phyloP scores from a whole-genome alignment of 1,140 invertebrate species.

The Penaeus indicus region DNA sequence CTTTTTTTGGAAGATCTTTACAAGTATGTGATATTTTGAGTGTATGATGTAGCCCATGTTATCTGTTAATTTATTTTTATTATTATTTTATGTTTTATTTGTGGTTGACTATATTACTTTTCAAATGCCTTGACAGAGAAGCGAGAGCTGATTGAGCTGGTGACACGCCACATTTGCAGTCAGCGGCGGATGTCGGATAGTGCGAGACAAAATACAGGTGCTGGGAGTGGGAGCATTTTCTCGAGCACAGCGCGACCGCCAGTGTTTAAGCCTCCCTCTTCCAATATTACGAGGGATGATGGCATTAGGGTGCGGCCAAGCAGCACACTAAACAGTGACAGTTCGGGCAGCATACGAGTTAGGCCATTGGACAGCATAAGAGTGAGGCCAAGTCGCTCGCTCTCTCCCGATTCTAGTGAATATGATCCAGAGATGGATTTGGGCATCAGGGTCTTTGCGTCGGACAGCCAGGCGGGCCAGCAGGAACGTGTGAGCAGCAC shows the following conservation, averaged over 20 bases:
- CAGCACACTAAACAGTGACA: conserved; percentile 2
- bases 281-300: conserved; percentile 18
- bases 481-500: conserved; percentile 13
- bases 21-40: neutral
- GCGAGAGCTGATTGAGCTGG: conserved; percentile 46
- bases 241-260: neutral
- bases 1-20: no score
- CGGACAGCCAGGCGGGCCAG: neutral
- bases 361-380: conserved; percentile 42
- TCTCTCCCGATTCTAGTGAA: conserved; percentile 24
- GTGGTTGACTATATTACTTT: neutral
- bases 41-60: neutral
- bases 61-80: neutral
- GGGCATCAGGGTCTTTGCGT: conserved; percentile 48
- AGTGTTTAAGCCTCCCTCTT: neutral
- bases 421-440: conserved; percentile 38
- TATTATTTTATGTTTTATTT: no score
- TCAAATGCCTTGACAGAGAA: conserved; percentile 23
- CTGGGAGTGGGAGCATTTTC: neutral
- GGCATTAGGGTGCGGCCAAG: conserved; percentile 44
- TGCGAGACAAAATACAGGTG: neutral
- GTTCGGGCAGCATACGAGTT: conserved; percentile 42
- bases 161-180: conserved; percentile 40
- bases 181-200: conserved; percentile 2
- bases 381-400: conserved; percentile 8